Base-by-base conservation (phyloP, 2,888 invertebrate species). In the Cecidostiba fungosa region DNA sequence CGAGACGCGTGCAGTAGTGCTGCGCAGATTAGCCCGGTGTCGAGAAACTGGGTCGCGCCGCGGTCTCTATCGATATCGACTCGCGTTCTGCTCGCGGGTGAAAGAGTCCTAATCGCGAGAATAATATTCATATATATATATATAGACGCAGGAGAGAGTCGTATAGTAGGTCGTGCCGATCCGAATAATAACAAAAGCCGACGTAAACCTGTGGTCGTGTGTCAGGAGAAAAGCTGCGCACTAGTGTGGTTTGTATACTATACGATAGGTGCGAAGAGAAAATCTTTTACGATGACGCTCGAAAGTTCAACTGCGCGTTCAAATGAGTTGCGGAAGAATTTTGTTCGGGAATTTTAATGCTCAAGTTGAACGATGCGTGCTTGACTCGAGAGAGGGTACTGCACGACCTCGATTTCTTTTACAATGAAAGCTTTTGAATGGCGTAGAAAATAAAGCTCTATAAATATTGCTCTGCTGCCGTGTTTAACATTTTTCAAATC, bases 1-100 rank as follows among this genome's bases (percentile, higher is more conserved):
- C 26, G 3, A 82, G n/a, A 36, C 62, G 62, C 62, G 29, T 29
- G 29, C n/a, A n/a, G n/a, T n/a, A n/a, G n/a, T 23, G 62, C 62
- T 66, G 54, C 29, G 62, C 62, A 66, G 26, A 66, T 66, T 66
- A 72, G 54, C 73, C 73, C 59, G 47, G n/a, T 59, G 50, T 16
- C n/a, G 62, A 3, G 66, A 43, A 39, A 72, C 72, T 39, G 43
- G 72, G 70, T 70, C 70, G 36, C 70, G 19, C 3, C 36, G 29
- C 29, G n/a, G 23, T 39, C 23, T 39, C 36, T 39, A 12, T 39
- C 43, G n/a, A 39, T 19, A 39, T 39, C 39, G 39, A 39, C 72
- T 39, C n/a, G 70, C 70, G 32, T 6, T 54, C 54, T 54, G n/a
- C n/a, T 54, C 26, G 12, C n/a, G 59, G 23, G 26, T n/a, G 59